These are phyloP conservation scores for Alosa alosa DNA, from an alignment of 2,113 vertebrate genomes.

Conservation along the genomic window DNA sequence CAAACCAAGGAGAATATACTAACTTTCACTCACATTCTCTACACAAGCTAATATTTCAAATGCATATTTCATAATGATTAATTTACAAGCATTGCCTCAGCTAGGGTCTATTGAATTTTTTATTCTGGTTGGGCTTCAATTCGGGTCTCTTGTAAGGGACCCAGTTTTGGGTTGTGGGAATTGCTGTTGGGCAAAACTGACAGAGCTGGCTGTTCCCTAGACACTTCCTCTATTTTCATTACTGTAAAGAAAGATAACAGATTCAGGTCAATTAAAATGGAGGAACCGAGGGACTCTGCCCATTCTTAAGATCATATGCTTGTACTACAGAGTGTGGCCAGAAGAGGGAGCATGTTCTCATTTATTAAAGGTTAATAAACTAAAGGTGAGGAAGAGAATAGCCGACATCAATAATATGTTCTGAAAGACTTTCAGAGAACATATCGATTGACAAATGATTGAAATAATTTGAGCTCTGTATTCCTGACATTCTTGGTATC, in stretches of 20 bases:
- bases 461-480: neutral
- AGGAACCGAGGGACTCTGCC: conserved; percentile 49
- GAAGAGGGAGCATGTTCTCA: conserved; percentile 6
- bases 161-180: conserved; percentile 69
- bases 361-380: neutral
- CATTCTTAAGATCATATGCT: neutral
- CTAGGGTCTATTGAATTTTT: conserved; percentile 71
- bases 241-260: conserved; percentile 66
- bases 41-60: conserved; percentile 64
- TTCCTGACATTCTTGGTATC: too few species aligned
- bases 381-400: neutral
- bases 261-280: conserved; percentile 74
- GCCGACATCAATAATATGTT: neutral
- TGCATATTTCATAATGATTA: conserved; percentile 72
- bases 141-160: conserved; percentile 64
- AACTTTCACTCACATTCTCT: conserved; percentile 55
- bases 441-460: neutral
- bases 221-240: conserved; percentile 64
- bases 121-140: conserved; percentile 71
- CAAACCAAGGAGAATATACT: conserved; percentile 56
- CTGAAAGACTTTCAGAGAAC: neutral
- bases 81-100: conserved; percentile 66
- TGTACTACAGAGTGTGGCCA: conserved; percentile 19
- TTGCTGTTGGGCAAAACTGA: conserved; percentile 68
- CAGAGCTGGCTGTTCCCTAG: conserved; percentile 66